Conservation (phyloP, 1,140 invertebrate genomes). For the Drosophila gunungcola region DNA sequence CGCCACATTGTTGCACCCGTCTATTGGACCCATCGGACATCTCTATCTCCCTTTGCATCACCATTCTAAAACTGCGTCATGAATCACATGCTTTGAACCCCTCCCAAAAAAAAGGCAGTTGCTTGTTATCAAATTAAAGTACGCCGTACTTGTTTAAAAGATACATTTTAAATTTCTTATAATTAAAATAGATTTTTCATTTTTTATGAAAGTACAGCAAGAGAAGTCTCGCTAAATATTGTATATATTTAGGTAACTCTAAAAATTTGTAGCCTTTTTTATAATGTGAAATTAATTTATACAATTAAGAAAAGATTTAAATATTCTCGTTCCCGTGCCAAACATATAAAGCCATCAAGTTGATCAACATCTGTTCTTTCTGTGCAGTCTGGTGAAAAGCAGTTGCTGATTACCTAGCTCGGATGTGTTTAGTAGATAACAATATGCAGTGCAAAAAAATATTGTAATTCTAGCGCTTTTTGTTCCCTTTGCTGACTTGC, state of each 20-base stretch:
- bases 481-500: constrained; percentile 7
- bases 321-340: neutral
- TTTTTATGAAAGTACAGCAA: no score
- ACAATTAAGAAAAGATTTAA: neutral
- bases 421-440: constrained; percentile 44
- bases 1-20: constrained; percentile 38
- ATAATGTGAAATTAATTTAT: no score
- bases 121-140: neutral
- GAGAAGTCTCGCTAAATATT: no score
- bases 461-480: constrained; percentile 51
- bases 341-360: constrained; percentile 3
- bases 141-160: no score
- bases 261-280: no score
- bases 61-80: constrained; percentile 51
- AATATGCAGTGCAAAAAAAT: constrained; percentile 48
- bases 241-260: no score
- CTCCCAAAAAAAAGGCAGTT: neutral
- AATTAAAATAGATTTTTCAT: neutral
- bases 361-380: constrained; percentile 7
- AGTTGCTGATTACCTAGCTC: constrained; percentile 39
- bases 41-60: constrained; percentile 2
- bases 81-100: constrained; percentile 60
- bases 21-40: neutral
- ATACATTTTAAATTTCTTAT: neutral
- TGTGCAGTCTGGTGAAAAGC: constrained; percentile 20